Conservation (phyloP, 2,888 invertebrate genomes). For the Tiphia femorata region DNA sequence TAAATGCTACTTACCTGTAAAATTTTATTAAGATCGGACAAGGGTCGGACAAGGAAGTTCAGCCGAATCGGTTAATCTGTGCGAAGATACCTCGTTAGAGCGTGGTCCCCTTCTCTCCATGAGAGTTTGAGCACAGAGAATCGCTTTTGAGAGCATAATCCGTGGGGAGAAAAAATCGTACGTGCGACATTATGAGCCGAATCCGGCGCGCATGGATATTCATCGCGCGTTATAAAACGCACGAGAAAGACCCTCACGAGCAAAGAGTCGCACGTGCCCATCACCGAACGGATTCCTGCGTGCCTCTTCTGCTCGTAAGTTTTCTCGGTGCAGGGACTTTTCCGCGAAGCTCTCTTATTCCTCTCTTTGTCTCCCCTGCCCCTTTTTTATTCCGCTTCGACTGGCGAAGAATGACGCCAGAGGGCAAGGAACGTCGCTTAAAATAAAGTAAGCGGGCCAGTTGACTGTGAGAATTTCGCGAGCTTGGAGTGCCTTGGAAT, state of each 20-base stretch:
- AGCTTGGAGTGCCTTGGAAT: no score
- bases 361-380: background rate
- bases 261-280: constrained; percentile 13
- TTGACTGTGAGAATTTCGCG: no score
- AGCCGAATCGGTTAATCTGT: no score
- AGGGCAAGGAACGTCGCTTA: constrained; percentile 7
- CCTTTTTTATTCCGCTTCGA: no score
- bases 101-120: background rate
- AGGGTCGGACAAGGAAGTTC: no score
- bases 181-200: constrained; percentile 6
- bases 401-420: background rate
- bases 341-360: constrained; percentile 12
- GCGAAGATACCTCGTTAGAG: background rate
- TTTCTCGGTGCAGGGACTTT: constrained; percentile 6
- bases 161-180: constrained; percentile 16
- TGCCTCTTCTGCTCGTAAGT: background rate
- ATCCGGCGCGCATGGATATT: constrained; percentile 11
- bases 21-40: no score
- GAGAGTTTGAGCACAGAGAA: no score
- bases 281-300: constrained; percentile 11
- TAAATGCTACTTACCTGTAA: no score
- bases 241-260: constrained; percentile 39
- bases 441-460: constrained; percentile 18
- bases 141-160: background rate
- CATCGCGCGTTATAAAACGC: constrained; percentile 33